Conservation (phyloP, 2,797 vertebrate species). For the Melanotaenia trifasciata region DNA sequence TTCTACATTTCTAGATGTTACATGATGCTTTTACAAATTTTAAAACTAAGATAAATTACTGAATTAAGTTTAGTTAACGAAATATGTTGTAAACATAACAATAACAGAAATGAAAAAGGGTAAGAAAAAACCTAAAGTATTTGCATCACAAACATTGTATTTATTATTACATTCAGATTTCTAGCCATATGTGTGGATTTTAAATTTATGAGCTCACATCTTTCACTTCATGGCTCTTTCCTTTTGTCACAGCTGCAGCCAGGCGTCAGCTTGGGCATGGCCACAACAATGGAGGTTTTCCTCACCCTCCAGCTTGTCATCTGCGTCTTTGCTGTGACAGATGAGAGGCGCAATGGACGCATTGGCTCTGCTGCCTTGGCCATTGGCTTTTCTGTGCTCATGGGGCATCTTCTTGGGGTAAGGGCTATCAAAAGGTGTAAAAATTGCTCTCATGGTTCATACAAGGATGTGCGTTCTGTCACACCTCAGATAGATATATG, state of each 20-base stretch:
- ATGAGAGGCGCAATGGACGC: slow-evolving; percentile 91
- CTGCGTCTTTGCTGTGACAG: slow-evolving; percentile 93
- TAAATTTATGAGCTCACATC: neutral
- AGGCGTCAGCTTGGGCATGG: slow-evolving; percentile 93
- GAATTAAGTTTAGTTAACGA: neutral
- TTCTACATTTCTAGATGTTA: neutral
- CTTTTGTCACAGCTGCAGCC: slow-evolving; percentile 86
- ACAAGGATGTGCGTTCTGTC: neutral
- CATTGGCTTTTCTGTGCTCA: slow-evolving; percentile 93
- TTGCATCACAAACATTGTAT: neutral
- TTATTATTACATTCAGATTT: neutral
- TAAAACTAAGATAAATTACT: neutral
- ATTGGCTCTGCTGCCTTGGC: slow-evolving; percentile 90
- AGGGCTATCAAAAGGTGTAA: neutral
- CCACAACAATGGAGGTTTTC: slow-evolving; percentile 93
- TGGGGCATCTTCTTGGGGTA: slow-evolving; percentile 97
- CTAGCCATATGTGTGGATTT: neutral
- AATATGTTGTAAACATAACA: neutral
- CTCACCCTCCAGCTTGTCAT: slow-evolving; percentile 94
- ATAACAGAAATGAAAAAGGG: neutral
- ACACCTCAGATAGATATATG: neutral
- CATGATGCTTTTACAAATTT: neutral
- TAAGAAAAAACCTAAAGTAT: neutral
- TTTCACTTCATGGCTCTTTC: neutral
- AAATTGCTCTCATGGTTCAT: neutral